Base-by-base conservation (phyloP, 2,797 vertebrate genomes). In the Haliaeetus vocifer region DNA sequence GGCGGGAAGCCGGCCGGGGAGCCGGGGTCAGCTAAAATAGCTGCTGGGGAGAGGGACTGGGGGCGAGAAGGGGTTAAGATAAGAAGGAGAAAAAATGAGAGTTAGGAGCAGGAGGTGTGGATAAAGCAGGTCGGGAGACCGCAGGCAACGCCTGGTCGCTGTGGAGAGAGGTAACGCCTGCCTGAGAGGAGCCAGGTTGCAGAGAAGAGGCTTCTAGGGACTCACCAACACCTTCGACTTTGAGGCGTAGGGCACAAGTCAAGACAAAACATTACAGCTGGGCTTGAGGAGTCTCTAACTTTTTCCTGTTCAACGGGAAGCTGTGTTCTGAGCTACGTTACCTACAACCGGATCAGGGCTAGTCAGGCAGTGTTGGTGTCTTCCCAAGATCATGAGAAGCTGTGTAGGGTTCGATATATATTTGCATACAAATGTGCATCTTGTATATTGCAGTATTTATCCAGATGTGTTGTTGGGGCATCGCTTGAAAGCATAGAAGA, bases 401-500 rank as follows among this genome's bases (percentile, higher is more conserved):
- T 66, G 15, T 13, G 12, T 19, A 14, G 18, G 5, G 21, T 20
- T 52, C 31, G 5, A 3, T 2, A 33, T 7, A 8, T 52, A 12
- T 14, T 42, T 42, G 44, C 17, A 14, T 49, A 50, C 25, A n/a
- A 56, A 65, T 7, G 9, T 35, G 20, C 88, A 18, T 74, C 75
- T 71, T 91, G 37, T 89, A 14, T 65, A 55, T 95, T 97, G 59
- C 94, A 99, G 99, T 98, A 98, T 95, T 96, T 99, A 53, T 97
- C 98, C 7, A 96, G 91, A 8, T 97, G 97, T 76, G 86, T 95
- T 19, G 94, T 95, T 9, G 98, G 98, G 71, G 97, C 97, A 3
- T 95, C 98, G 0, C 95, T 97, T 62, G 97, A 98, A 72, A 97
- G 95, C 37, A 35, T 88, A 20, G 65, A 28, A 4, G 98, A 97